A percentile compares a stretch with the other conserved stretches of the same genome.
Evolutionary conservation across 2,113 vertebrate genomes (phyloP).

Genomic region (Leuciscus idus): DNA sequence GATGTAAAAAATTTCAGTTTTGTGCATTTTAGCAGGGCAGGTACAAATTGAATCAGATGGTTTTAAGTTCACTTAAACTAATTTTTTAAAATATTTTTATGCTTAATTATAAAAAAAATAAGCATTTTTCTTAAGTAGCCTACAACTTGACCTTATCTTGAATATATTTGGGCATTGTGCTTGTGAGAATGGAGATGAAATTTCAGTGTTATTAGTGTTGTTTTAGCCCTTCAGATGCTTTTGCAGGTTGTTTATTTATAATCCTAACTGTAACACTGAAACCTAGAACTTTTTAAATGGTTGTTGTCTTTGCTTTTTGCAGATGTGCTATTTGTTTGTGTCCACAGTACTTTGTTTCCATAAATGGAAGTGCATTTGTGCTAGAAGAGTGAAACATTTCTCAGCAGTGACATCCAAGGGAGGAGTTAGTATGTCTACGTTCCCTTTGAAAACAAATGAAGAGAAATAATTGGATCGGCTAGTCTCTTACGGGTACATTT

Average conservation of each 20-base stretch:
- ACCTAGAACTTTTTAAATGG: not conserved
- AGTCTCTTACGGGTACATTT: constrained; percentile 18
- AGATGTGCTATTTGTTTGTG: constrained; percentile 29
- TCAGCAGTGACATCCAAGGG: constrained; percentile 24
- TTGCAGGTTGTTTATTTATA: not conserved
- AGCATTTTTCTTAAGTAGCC: not conserved
- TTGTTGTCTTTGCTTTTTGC: constrained; percentile 4
- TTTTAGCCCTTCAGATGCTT: constrained; percentile 25
- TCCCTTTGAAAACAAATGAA: constrained; percentile 13
- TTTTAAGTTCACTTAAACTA: too few species aligned
- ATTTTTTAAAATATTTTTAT: too few species aligned
- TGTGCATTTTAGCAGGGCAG: too few species aligned
- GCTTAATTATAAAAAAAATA: too few species aligned
- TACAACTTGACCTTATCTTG: not conserved
- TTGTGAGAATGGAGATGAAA: not conserved
- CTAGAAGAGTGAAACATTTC: constrained; percentile 24
- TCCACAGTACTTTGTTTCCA: not conserved
- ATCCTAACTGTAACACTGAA: not conserved
- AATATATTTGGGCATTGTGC: too few species aligned
- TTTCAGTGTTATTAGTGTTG: not conserved
- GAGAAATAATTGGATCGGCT: not conserved
- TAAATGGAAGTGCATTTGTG: constrained; percentile 18
- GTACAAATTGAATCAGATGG: too few species aligned
- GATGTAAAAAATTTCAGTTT: too few species aligned
- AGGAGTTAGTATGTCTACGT: not conserved